Percentiles rank a stretch among this genome's conserved stretches.
Conservation (phyloP, 2,113 vertebrate genomes). For the Zapus hudsonius region DNA sequence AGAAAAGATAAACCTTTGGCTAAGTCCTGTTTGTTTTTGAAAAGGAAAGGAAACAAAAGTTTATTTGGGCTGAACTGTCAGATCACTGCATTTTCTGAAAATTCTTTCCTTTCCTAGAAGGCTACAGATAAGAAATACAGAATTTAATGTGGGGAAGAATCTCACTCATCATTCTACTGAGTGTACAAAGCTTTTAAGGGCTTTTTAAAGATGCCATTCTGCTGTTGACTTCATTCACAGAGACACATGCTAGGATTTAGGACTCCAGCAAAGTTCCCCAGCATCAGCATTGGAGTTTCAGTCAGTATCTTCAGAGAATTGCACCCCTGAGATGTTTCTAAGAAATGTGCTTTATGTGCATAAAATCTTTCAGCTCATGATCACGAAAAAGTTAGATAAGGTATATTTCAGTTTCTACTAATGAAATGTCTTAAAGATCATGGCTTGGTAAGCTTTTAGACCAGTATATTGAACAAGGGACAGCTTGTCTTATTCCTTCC, state of each 20-base stretch:
- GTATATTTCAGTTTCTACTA: not conserved
- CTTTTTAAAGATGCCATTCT: conserved; percentile 29
- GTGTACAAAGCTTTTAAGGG: conserved; percentile 27
- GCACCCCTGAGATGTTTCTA: not conserved
- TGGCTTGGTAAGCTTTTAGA: not conserved
- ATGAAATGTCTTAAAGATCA: not conserved
- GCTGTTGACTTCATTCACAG: conserved; percentile 19
- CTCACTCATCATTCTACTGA: conserved; percentile 56
- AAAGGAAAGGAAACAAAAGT: conserved; percentile 77
- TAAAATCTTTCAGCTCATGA: conserved; percentile 15
- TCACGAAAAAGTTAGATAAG: not conserved
- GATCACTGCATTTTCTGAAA: not conserved
- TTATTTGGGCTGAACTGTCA: conserved; percentile 61
- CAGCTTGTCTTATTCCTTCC: fast-evolving
- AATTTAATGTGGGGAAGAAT: not conserved
- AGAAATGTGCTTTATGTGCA: not conserved
- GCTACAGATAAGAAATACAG: conserved; percentile 60
- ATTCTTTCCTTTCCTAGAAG: conserved; percentile 73
- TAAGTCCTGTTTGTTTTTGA: conserved; percentile 72
- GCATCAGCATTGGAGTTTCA: not conserved
- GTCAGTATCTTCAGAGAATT: not conserved
- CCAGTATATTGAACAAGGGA: not conserved
- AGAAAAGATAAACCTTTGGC: conserved; percentile 81
- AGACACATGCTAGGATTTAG: not conserved
- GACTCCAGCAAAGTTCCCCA: conserved; percentile 19